phyloP scores from a whole-genome alignment of 2,113 vertebrate genomes.

The Lipophrys pholis region DNA sequence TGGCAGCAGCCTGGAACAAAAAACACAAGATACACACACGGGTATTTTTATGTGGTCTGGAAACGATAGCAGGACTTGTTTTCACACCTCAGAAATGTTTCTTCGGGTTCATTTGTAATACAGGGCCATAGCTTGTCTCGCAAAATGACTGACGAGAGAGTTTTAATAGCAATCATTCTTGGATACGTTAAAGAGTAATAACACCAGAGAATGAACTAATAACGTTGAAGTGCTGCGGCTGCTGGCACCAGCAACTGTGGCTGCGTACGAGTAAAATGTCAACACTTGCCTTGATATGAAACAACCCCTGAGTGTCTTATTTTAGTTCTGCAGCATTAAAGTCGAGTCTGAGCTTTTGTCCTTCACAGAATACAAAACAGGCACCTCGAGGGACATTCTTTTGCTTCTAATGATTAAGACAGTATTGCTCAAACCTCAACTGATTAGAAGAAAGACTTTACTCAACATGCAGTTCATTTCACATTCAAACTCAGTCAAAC shows the following conservation, averaged over 20 bases:
- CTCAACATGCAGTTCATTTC: too few relatives aligned
- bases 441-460: too few relatives aligned
- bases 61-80: not conserved
- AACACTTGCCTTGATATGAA: not conserved
- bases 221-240: not conserved
- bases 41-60: not conserved
- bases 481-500: too few relatives aligned
- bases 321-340: not conserved
- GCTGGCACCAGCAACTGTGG: not conserved
- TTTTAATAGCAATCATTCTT: not conserved
- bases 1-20: constrained; percentile 72
- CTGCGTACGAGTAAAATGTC: not conserved
- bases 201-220: not conserved
- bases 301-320: not conserved
- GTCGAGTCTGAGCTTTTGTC: too few relatives aligned
- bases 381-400: not conserved
- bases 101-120: not conserved
- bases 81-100: not conserved
- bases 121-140: too few relatives aligned
- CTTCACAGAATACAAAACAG: not conserved
- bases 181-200: not conserved
- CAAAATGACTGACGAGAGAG: too few relatives aligned
- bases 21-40: not conserved
- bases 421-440: not conserved
- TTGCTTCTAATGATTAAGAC: not conserved